Percentiles rank a stretch among this genome's conserved stretches.
phyloP scores from a whole-genome alignment of 2,888 invertebrate genomes.

The Amitus sp. region DNA sequence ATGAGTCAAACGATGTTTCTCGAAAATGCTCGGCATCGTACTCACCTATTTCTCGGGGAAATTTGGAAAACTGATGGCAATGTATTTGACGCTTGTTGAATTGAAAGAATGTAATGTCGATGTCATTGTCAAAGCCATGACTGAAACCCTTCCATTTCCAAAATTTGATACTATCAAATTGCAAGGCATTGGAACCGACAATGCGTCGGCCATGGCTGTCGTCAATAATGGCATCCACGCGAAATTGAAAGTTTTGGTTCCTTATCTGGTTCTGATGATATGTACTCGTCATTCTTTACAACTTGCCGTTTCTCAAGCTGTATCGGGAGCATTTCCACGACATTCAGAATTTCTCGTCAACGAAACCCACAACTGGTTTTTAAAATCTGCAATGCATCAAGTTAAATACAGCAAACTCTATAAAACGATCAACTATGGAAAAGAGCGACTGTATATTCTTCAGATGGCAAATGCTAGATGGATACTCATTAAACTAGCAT shows the following conservation, averaged over 20 bases:
- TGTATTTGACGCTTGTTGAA: conserved; percentile 8
- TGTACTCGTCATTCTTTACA: conserved; percentile 58
- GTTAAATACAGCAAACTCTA: conserved; percentile 29
- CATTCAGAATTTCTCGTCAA: conserved; percentile 54
- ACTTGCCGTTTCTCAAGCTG: conserved; percentile 48
- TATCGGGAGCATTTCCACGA: conserved; percentile 41
- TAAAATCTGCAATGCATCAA: conserved; percentile 32
- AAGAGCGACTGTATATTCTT: conserved; percentile 43
- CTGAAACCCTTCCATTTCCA: conserved; percentile 12
- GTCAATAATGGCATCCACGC: conserved; percentile 54
- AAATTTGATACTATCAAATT: conserved; percentile 45
- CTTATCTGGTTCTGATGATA: conserved; percentile 48
- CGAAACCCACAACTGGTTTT: conserved; percentile 39
- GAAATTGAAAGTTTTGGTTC: conserved; percentile 49
- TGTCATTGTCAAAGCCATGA: conserved; percentile 19
- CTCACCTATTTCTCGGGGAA: conserved; percentile 23
- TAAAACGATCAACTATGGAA: conserved; percentile 40
- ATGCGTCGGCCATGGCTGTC: conserved; percentile 57
- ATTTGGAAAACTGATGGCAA: conserved; percentile 10
- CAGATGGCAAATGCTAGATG: conserved; percentile 45
- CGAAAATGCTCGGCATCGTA: conserved; percentile 41
- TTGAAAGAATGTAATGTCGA: conserved; percentile 14
- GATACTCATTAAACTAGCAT: conserved; percentile 48
- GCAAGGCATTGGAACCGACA: conserved; percentile 57
- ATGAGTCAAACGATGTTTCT: conserved; percentile 47